Evolutionary conservation across 2,797 vertebrate species (phyloP).

Genomic region (Bovichtus variegatus): DNA sequence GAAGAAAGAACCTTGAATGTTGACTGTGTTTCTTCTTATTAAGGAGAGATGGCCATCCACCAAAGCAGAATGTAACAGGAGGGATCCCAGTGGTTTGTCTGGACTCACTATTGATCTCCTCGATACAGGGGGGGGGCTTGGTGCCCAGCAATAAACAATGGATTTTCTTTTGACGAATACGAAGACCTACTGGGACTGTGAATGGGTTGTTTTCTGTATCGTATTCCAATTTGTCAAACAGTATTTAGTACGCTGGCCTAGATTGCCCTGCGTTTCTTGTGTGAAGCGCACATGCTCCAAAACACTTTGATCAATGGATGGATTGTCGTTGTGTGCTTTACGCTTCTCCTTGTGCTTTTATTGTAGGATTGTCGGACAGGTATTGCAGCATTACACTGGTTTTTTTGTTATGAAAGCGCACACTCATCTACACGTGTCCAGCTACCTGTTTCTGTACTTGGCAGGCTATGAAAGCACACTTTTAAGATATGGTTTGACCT

Average conservation of each 20-base stretch:
- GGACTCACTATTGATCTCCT: conserved; percentile 69
- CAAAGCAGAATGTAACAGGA: conserved; percentile 66
- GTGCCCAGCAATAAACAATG: conserved; percentile 58
- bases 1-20: conserved; percentile 63
- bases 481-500: conserved; percentile 72
- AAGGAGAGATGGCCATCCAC: conserved; percentile 60
- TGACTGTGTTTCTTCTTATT: conserved; percentile 70
- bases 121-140: conserved; percentile 34
- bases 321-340: conserved; percentile 14
- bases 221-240: conserved; percentile 63
- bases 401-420: conserved; percentile 69
- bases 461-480: conserved; percentile 63
- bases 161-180: conserved; percentile 40
- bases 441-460: conserved; percentile 71
- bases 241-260: conserved; percentile 43
- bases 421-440: conserved; percentile 61
- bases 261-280: conserved; percentile 18
- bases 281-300: neutral
- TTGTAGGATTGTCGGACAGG: conserved; percentile 22
- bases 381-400: conserved; percentile 34
- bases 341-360: neutral
- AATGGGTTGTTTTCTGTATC: conserved; percentile 45
- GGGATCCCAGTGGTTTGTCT: conserved; percentile 70
- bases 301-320: conserved; percentile 10
- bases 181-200: conserved; percentile 46